Evolutionary conservation across 64 coral and sea anemone genomes (phyloP).

Genomic region (Stichodactyla mertensii): DNA sequence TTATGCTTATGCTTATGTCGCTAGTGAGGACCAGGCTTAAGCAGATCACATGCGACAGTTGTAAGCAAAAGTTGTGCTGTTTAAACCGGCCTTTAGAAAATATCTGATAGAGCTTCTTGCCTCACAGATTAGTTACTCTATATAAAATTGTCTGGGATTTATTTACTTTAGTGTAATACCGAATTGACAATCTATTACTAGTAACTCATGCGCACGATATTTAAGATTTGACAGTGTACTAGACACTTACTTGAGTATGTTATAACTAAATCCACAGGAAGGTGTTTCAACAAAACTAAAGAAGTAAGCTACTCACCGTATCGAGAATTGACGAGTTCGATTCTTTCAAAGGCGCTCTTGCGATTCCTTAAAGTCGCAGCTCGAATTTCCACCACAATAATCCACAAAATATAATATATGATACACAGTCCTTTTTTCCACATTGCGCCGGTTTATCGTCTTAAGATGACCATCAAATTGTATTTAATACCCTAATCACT

Average conservation of each 20-base stretch:
- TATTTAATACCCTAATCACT: background rate
- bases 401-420: background rate
- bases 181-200: background rate
- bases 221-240: background rate
- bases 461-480: conserved; percentile 3
- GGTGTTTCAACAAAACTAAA: background rate
- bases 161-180: background rate
- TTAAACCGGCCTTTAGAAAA: no score
- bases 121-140: background rate
- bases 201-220: no score
- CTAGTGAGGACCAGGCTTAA: no score
- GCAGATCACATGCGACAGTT: no score
- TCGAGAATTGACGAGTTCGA: conserved; percentile 10
- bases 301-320: conserved; percentile 8
- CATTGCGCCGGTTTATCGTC: background rate
- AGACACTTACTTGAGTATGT: no score
- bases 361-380: background rate
- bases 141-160: background rate
- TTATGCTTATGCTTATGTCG: no score
- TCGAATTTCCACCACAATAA: background rate
- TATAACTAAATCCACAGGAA: background rate
- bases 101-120: background rate
- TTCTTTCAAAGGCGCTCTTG: conserved; percentile 16
- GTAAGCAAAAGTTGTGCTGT: no score
- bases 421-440: background rate